Evolutionary conservation across 2,888 invertebrate species (phyloP).

Genomic region (Glyphotaelius pellucidus): DNA sequence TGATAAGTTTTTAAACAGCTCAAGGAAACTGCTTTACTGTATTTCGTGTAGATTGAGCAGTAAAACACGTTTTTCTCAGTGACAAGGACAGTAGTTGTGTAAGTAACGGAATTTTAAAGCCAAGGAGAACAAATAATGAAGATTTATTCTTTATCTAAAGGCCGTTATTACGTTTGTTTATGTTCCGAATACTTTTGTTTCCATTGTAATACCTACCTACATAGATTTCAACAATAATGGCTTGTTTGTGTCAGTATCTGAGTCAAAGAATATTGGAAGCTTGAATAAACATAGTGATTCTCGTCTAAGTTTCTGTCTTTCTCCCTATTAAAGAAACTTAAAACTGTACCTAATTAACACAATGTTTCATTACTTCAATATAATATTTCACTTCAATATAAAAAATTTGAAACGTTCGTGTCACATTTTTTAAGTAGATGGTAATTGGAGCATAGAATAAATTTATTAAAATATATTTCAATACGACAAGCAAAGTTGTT

Average conservation of each 20-base stretch:
- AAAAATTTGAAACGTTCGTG: too few species aligned
- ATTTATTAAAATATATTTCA: too few species aligned
- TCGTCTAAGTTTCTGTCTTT: too few species aligned
- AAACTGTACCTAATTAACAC: too few species aligned
- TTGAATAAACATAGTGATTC: too few species aligned
- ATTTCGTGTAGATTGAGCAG: conserved; percentile 9
- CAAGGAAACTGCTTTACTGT: conserved; percentile 7
- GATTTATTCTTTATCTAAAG: not conserved
- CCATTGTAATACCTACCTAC: not conserved
- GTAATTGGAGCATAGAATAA: too few species aligned
- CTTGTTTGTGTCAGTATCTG: not conserved
- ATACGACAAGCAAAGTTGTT: too few species aligned
- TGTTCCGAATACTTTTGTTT: not conserved
- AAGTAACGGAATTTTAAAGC: not conserved
- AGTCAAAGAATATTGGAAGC: too few species aligned
- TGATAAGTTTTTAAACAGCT: conserved; percentile 40
- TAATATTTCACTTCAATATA: too few species aligned
- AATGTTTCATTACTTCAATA: too few species aligned
- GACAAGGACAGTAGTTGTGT: not conserved
- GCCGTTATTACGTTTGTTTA: not conserved
- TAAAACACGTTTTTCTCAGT: conserved; percentile 1
- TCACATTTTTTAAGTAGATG: too few species aligned
- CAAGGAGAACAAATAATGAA: not conserved
- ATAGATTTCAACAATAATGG: not conserved
- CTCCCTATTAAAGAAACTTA: too few species aligned